A percentile compares a stretch with the other conserved stretches of the same genome.
These are phyloP conservation scores for Tetramorium bicarinatum DNA, from an alignment of 2,888 invertebrate species.

Conservation along the genomic window DNA sequence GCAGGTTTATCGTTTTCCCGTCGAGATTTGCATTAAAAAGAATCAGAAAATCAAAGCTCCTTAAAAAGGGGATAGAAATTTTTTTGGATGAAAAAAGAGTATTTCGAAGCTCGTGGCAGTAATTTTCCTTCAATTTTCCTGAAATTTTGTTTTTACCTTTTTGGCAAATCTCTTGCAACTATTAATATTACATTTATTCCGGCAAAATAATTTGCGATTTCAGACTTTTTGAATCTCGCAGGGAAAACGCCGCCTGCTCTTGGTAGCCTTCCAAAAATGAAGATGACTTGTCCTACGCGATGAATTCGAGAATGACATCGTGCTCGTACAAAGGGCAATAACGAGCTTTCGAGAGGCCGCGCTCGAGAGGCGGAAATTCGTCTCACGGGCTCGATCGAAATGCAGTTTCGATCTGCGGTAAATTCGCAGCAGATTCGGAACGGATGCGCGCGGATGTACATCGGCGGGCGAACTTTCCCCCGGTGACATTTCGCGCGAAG, in stretches of 20 bases:
- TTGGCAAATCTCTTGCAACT: not conserved
- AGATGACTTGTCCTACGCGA: conserved; percentile 6
- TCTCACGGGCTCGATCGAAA: conserved; percentile 44
- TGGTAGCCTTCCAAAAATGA: not conserved
- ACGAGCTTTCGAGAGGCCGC: conserved; percentile 45
- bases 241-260: not conserved
- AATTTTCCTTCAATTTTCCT: not conserved
- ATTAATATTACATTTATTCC: not conserved
- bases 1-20: not conserved
- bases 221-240: not conserved
- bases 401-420: conserved; percentile 49
- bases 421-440: conserved; percentile 38
- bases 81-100: not conserved
- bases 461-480: conserved; percentile 14
- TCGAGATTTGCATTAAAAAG: not conserved
- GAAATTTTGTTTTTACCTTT: not conserved
- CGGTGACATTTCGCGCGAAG: conserved; percentile 42
- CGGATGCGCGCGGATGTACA: conserved; percentile 32
- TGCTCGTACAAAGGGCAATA: conserved; percentile 30
- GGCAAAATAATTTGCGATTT: not conserved
- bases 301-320: conserved; percentile 33
- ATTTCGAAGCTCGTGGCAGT: too few species aligned
- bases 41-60: not conserved
- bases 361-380: conserved; percentile 39
- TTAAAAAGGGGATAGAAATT: not conserved